Conservation (phyloP, 2,888 invertebrate genomes). For the Plagodis dolabraria region DNA sequence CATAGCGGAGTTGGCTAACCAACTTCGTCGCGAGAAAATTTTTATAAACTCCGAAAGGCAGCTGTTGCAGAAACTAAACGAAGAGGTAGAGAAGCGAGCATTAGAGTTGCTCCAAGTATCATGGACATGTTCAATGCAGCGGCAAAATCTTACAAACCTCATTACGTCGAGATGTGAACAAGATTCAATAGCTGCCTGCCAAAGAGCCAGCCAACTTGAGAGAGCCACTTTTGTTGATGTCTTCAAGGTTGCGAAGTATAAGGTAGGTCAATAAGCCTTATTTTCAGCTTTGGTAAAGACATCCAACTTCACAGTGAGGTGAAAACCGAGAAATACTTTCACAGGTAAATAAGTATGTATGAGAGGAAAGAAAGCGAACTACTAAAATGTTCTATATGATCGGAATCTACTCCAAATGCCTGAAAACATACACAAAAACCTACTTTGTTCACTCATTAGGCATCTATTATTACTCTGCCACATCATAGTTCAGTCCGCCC, state of each 20-base stretch:
- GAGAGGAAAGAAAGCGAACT: too few species aligned
- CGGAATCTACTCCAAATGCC: too few species aligned
- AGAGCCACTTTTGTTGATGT: slow-evolving; percentile 89
- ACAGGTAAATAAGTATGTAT: too few species aligned
- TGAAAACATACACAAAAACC: too few species aligned
- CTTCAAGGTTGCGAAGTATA: slow-evolving; percentile 93
- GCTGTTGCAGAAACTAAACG: slow-evolving; percentile 91
- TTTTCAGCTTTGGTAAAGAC: background rate
- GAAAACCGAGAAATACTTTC: too few species aligned
- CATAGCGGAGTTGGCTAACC: slow-evolving; percentile 81
- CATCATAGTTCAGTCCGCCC: slow-evolving; percentile 45
- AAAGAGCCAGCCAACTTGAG: slow-evolving; percentile 80
- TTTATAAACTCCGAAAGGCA: slow-evolving; percentile 94
- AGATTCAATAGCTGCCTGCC: slow-evolving; percentile 91
- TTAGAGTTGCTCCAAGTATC: slow-evolving; percentile 88
- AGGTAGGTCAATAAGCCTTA: slow-evolving; percentile 77
- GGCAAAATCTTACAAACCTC: slow-evolving; percentile 91
- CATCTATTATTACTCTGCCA: slow-evolving; percentile 5
- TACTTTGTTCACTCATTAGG: too few species aligned
- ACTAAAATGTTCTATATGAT: too few species aligned
- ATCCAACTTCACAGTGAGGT: background rate
- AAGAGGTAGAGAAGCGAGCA: slow-evolving; percentile 86
- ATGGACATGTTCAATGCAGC: slow-evolving; percentile 95
- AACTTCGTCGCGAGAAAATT: slow-evolving; percentile 93
- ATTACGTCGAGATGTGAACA: slow-evolving; percentile 90